phyloP scores from a whole-genome alignment of 2,888 invertebrate species.

The Drosophila atripex region DNA sequence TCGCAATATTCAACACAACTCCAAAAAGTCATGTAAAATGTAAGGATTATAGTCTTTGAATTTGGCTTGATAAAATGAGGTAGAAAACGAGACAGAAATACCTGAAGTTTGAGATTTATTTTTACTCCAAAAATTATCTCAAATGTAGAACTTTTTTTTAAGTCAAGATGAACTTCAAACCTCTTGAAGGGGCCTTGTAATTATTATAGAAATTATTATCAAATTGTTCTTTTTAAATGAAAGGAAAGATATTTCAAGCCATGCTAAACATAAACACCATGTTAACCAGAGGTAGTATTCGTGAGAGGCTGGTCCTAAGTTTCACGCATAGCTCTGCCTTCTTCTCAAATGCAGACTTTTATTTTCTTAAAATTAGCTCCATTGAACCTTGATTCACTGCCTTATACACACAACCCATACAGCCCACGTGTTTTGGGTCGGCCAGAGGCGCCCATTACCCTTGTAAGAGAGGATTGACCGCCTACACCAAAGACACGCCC shows the following conservation, averaged over 20 bases:
- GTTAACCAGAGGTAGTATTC: neutral
- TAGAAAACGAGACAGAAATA: neutral
- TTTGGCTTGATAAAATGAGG: neutral
- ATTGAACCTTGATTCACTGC: constrained; percentile 33
- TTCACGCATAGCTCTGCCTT: neutral
- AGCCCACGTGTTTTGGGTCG: constrained; percentile 24
- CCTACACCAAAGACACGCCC: constrained; percentile 21
- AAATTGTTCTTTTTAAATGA: too few species aligned
- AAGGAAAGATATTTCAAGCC: too few species aligned
- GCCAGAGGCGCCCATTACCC: constrained; percentile 29
- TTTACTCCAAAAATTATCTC: too few species aligned
- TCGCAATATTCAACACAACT: constrained; percentile 3
- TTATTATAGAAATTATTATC: too few species aligned
- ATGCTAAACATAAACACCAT: neutral
- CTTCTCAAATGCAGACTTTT: constrained; percentile 3
- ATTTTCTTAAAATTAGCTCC: constrained; percentile 21
- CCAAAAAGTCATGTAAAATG: constrained; percentile 13
- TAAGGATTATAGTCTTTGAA: constrained; percentile 3
- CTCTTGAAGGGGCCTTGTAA: too few species aligned
- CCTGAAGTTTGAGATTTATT: neutral
- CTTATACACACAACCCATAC: constrained; percentile 12
- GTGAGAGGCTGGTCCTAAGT: neutral
- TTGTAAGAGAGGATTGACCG: constrained; percentile 23
- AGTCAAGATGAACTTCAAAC: too few species aligned
- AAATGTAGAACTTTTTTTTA: too few species aligned